Evolutionary conservation across 1,140 invertebrate genomes (phyloP).

Genomic region (Leguminivora glycinivorella): DNA sequence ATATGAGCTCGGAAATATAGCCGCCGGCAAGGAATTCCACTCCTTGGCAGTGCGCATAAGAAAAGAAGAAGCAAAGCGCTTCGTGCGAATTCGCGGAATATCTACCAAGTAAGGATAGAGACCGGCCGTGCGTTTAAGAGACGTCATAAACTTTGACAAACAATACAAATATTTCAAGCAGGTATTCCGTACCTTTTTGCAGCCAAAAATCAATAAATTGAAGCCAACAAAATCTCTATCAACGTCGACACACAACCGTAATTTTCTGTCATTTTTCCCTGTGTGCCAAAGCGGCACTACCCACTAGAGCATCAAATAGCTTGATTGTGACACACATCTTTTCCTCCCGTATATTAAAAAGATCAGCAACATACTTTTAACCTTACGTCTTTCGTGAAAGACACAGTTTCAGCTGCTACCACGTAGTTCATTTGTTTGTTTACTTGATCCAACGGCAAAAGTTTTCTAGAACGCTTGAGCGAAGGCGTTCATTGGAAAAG

Average conservation of each 20-base stretch:
- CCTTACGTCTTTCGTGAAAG: not conserved
- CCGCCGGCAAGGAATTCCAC: no score
- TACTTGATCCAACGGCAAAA: slow-evolving; percentile 3
- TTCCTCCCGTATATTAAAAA: slow-evolving; percentile 2
- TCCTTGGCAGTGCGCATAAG: no score
- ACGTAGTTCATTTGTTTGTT: slow-evolving; percentile 18
- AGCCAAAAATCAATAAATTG: not conserved
- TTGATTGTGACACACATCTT: slow-evolving; percentile 9
- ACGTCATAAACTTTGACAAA: no score
- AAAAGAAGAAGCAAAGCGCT: no score
- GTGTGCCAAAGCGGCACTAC: not conserved
- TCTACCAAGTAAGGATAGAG: no score
- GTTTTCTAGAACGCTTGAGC: slow-evolving; percentile 20
- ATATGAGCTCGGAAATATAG: no score
- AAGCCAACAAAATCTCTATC: not conserved
- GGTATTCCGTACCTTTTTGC: no score
- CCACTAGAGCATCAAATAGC: slow-evolving; percentile 2
- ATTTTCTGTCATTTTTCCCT: not conserved
- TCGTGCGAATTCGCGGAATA: no score
- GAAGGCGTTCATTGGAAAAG: slow-evolving; percentile 24
- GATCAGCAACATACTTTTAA: not conserved
- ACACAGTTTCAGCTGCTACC: not conserved
- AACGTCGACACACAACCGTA: not conserved
- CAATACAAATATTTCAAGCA: no score
- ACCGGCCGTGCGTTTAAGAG: no score